These are phyloP conservation scores for Bubo blakistoni DNA, from an alignment of 2,113 vertebrate species.

Conservation along the genomic window DNA sequence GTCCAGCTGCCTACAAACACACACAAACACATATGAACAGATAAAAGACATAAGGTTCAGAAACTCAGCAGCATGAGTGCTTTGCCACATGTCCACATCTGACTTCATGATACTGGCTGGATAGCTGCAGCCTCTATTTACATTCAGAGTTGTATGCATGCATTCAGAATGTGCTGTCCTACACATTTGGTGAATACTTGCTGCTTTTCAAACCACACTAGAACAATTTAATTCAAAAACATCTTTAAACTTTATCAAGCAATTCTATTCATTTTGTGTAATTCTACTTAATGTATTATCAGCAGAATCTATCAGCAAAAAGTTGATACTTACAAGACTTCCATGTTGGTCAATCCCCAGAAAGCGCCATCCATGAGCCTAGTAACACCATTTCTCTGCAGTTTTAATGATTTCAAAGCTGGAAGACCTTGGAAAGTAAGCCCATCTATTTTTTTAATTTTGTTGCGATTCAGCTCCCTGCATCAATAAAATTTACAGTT, in stretches of 20 bases:
- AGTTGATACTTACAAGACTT: constrained; percentile 85
- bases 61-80: background rate
- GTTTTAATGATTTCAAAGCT: constrained; percentile 85
- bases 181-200: background rate
- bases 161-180: background rate
- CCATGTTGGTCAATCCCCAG: constrained; percentile 93
- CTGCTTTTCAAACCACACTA: background rate
- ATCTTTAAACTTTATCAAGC: background rate
- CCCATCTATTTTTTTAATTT: constrained; percentile 88
- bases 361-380: constrained; percentile 96
- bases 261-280: background rate
- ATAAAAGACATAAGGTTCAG: background rate
- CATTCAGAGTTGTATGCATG: background rate
- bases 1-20: constrained; percentile 86
- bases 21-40: background rate
- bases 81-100: background rate
- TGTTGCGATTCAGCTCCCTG: constrained; percentile 93
- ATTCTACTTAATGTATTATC: background rate
- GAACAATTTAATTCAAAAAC: background rate
- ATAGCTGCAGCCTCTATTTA: background rate
- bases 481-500: background rate
- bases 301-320: background rate
- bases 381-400: constrained; percentile 88
- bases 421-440: constrained; percentile 92
- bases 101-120: background rate